phyloP scores from a whole-genome alignment of 2,113 vertebrate genomes.

The Daphoenositta chrysoptera region DNA sequence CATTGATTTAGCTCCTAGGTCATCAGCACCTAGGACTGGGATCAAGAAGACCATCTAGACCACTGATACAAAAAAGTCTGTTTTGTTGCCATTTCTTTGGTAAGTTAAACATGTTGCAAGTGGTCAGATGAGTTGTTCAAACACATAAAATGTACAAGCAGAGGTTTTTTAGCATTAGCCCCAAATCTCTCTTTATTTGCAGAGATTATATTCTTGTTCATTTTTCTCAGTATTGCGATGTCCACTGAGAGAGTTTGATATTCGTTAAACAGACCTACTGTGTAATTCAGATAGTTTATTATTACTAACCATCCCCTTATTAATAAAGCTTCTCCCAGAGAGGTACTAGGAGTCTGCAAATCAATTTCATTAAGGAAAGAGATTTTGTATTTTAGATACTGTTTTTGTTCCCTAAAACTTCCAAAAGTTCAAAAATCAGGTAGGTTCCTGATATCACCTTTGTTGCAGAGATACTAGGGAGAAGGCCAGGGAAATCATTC shows the following conservation, averaged over 20 bases:
- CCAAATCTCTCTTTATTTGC: not conserved
- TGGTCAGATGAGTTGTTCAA: not conserved
- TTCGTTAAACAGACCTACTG: not conserved
- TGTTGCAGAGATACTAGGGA: not conserved
- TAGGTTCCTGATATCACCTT: not conserved
- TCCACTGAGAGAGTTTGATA: not conserved
- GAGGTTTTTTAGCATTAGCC: rapidly evolving
- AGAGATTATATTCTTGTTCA: not conserved
- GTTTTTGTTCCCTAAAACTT: not conserved
- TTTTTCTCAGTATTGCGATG: rapidly evolving
- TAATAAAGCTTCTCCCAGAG: not conserved
- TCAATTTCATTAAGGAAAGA: not conserved
- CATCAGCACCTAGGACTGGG: not conserved
- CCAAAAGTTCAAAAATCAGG: not conserved
- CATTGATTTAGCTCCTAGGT: not conserved
- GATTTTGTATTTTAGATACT: not conserved
- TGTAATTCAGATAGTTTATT: not conserved
- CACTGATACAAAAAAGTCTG: not conserved
- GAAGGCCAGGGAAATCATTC: not conserved
- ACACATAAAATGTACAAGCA: not conserved
- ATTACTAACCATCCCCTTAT: not conserved
- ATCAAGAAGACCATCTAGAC: not conserved
- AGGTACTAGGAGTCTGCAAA: not conserved
- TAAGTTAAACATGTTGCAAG: rapidly evolving
- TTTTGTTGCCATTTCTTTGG: not conserved